Percentiles rank a stretch among this genome's conserved stretches.
Conservation (phyloP, 1,140 invertebrate genomes). For the Chironomus tepperi region DNA sequence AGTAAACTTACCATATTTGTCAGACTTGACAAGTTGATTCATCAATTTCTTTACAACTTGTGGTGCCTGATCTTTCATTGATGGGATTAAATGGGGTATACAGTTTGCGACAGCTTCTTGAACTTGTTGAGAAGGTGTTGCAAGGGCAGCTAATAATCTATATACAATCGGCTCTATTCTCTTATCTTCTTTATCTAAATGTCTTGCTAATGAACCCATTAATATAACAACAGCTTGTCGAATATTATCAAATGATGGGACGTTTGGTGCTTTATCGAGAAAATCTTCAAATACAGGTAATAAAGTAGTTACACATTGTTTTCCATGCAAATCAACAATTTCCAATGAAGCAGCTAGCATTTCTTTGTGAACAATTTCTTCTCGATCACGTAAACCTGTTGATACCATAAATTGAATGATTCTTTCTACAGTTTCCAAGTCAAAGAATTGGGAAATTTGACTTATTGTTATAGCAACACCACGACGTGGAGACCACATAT, state of each 20-base stretch:
- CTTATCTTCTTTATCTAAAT: constrained; percentile 84
- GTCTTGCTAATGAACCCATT: constrained; percentile 91
- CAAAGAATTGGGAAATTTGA: constrained; percentile 52
- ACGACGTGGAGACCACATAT: constrained; percentile 75
- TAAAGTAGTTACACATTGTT: constrained; percentile 63
- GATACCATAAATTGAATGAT: constrained; percentile 82
- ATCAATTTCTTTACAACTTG: constrained; percentile 81
- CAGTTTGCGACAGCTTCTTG: constrained; percentile 98
- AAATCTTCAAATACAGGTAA: constrained; percentile 86
- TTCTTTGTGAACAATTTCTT: constrained; percentile 69
- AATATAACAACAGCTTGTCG: constrained; percentile 93
- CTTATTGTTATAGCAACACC: constrained; percentile 77
- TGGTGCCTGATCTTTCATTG: constrained; percentile 83
- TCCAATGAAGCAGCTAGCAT: constrained; percentile 92
- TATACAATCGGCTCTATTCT: constrained; percentile 86
- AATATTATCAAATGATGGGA: constrained; percentile 82
- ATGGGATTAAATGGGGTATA: constrained; percentile 84
- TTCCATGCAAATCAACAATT: constrained; percentile 85
- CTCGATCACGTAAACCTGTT: constrained; percentile 76
- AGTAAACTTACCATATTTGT: constrained; percentile 63
- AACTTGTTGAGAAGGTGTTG: constrained; percentile 94
- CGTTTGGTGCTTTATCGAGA: constrained; percentile 82
- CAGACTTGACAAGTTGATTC: constrained; percentile 79
- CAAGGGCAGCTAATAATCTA: constrained; percentile 81
- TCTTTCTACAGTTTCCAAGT: constrained; percentile 54